Percentiles rank a stretch among this genome's conserved stretches.
phyloP scores from a whole-genome alignment of 2,113 vertebrate genomes.

The Coturnix japonica region DNA sequence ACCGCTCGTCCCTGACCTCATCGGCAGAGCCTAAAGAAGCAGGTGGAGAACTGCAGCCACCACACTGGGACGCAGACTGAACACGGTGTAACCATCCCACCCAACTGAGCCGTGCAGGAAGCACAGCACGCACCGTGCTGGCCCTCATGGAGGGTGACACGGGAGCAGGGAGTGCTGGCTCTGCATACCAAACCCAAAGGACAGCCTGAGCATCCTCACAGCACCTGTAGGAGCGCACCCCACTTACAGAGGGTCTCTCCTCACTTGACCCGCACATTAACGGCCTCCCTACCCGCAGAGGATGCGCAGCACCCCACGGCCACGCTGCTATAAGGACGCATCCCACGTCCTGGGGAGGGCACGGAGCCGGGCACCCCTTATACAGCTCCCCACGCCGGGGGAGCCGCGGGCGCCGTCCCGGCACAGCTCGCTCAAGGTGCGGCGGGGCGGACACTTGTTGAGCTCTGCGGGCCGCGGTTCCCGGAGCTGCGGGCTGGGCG shows the following conservation, averaged over 20 bases:
- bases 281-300: neutral
- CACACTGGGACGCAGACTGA: neutral
- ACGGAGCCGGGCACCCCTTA: rapidly evolving
- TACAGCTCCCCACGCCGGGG: rapidly evolving
- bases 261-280: neutral
- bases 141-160: neutral
- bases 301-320: neutral
- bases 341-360: neutral
- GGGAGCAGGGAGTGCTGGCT: neutral
- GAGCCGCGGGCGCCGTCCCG: neutral
- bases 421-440: neutral
- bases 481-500: neutral
- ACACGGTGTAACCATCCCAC: neutral
- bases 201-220: neutral
- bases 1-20: conserved; percentile 13
- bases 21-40: neutral
- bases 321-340: neutral
- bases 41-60: neutral
- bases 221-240: neutral
- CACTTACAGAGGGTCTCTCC: neutral
- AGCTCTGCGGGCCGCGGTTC: neutral
- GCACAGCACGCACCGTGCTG: rapidly evolving
- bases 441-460: conserved; percentile 41
- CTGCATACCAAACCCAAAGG: too few relatives aligned
- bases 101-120: neutral